These are phyloP conservation scores for Linurgus olivaceus DNA, from an alignment of 2,797 vertebrate species.

Conservation along the genomic window DNA sequence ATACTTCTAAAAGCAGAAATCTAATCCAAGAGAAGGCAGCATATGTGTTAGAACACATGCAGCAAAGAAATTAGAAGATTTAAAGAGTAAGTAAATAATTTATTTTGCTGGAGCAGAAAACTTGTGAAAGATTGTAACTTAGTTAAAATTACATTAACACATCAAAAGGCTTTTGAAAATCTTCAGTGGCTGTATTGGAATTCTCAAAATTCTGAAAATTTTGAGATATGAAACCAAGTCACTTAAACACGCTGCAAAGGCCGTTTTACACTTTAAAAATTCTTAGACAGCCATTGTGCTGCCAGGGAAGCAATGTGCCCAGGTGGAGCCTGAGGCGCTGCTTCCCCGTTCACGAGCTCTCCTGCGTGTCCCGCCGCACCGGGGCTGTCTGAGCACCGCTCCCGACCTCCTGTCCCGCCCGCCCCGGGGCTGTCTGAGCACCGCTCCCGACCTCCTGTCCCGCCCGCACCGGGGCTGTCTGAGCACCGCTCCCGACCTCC, in stretches of 20 bases:
- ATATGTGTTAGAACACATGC: not conserved
- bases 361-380: not conserved
- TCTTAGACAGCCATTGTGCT: not conserved
- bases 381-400: not conserved
- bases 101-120: not conserved
- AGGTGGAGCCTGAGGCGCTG: not conserved
- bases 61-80: not conserved
- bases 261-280: not conserved
- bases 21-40: not conserved
- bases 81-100: not conserved
- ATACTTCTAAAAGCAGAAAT: not conserved
- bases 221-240: not conserved
- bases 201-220: not conserved
- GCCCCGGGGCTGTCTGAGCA: no score
- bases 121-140: not conserved
- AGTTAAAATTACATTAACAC: not conserved
- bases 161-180: not conserved
- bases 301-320: not conserved
- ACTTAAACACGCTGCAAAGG: not conserved
- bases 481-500: not conserved
- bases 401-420: no score
- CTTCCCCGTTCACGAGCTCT: accelerated
- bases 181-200: not conserved
- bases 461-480: not conserved
- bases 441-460: not conserved